A percentile compares a stretch with the other conserved stretches of the same genome.
Evolutionary conservation across 2,888 invertebrate genomes (phyloP).

Genomic region (Villa cingulata): DNA sequence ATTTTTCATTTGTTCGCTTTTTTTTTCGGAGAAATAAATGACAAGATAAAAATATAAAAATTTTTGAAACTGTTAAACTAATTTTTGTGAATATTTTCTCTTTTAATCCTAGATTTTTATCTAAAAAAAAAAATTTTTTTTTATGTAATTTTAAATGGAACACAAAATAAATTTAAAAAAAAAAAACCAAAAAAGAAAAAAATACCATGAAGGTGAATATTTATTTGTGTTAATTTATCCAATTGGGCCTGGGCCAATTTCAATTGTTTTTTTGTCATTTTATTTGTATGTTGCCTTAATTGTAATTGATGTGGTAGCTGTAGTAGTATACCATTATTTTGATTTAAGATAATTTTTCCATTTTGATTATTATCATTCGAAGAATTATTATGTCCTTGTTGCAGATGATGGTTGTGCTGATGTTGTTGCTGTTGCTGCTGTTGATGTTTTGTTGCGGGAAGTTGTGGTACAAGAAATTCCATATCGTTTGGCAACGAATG

Average conservation of each 20-base stretch:
- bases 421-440: constrained; percentile 26
- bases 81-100: too few relatives aligned
- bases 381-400: background rate
- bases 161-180: too few relatives aligned
- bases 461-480: constrained; percentile 32
- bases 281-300: constrained; percentile 17
- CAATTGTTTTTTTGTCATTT: constrained; percentile 51
- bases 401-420: constrained; percentile 36
- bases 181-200: too few relatives aligned
- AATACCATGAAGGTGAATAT: constrained; percentile 76
- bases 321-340: background rate
- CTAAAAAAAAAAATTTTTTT: too few relatives aligned
- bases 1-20: too few relatives aligned
- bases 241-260: constrained; percentile 56
- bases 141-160: too few relatives aligned
- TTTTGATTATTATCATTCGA: constrained; percentile 25
- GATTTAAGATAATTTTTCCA: constrained; percentile 12
- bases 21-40: too few relatives aligned
- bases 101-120: too few relatives aligned
- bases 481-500: constrained; percentile 20
- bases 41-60: too few relatives aligned
- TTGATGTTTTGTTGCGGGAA: constrained; percentile 13
- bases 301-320: constrained; percentile 3
- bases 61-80: too few relatives aligned
- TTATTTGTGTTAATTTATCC: constrained; percentile 63